Percentiles rank a stretch among this genome's conserved stretches.
phyloP scores from a whole-genome alignment of 1,140 invertebrate genomes.

The Ladona fulva region DNA sequence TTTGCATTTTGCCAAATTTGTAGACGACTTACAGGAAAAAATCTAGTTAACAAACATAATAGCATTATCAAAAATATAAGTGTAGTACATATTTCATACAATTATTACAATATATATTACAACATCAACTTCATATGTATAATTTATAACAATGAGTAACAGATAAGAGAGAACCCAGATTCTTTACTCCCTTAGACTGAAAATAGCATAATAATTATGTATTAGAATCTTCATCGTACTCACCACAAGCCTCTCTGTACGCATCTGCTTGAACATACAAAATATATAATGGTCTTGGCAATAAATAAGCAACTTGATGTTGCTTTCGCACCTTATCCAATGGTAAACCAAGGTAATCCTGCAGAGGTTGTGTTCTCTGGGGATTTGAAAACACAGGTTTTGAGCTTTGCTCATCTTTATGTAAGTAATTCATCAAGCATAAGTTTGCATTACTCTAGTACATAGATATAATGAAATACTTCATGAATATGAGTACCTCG shows the following conservation, averaged over 20 bases:
- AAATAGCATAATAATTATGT: too few species aligned
- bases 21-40: too few species aligned
- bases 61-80: too few species aligned
- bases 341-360: conserved; percentile 77
- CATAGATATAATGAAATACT: too few species aligned
- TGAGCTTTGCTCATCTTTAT: neutral
- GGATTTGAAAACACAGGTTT: neutral
- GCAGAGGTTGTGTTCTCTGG: conserved; percentile 60
- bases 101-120: too few species aligned
- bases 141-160: too few species aligned
- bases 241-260: conserved; percentile 70
- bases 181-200: too few species aligned
- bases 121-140: too few species aligned
- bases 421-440: neutral
- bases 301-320: conserved; percentile 59
- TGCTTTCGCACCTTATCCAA: conserved; percentile 66
- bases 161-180: too few species aligned
- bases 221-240: conserved; percentile 20
- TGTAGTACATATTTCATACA: too few species aligned
- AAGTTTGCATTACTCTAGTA: neutral
- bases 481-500: conserved; percentile 39
- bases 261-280: conserved; percentile 76
- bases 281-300: conserved; percentile 78
- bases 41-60: too few species aligned
- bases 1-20: too few species aligned